Evolutionary conservation across 2,888 invertebrate genomes (phyloP).

Genomic region (Chrysolina oricalcia): DNA sequence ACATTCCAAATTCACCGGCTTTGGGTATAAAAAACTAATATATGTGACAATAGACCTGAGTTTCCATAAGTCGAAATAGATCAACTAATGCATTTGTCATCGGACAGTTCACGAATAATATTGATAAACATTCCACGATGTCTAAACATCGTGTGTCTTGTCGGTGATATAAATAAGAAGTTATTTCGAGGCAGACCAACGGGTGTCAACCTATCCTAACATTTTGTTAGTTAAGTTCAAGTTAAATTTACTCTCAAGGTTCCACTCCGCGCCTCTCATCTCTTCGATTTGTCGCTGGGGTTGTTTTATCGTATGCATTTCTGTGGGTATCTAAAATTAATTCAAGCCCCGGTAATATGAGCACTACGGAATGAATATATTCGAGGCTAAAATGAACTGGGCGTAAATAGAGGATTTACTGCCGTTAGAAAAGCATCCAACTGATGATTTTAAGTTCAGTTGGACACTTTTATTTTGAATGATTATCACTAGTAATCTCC

Average conservation of each 20-base stretch:
- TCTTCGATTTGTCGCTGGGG: constrained; percentile 6
- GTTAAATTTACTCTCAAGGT: constrained; percentile 50
- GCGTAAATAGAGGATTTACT: too few relatives aligned
- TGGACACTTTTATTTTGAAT: too few relatives aligned
- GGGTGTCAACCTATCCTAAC: constrained; percentile 69
- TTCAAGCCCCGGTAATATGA: not conserved
- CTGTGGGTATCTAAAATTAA: not conserved
- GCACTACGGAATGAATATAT: too few relatives aligned
- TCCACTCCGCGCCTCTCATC: constrained; percentile 1
- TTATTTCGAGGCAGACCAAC: constrained; percentile 60
- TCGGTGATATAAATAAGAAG: constrained; percentile 61
- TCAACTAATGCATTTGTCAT: constrained; percentile 16
- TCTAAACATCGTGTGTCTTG: constrained; percentile 57
- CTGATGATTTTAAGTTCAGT: too few relatives aligned
- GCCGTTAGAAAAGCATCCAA: too few relatives aligned
- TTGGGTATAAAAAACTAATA: not conserved
- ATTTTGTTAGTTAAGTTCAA: constrained; percentile 67
- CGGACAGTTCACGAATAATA: constrained; percentile 22
- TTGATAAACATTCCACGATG: constrained; percentile 58
- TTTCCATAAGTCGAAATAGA: not conserved
- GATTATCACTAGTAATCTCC: too few relatives aligned
- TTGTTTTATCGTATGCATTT: constrained; percentile 3
- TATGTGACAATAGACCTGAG: too few relatives aligned
- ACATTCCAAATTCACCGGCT: not conserved
- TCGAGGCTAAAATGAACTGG: too few relatives aligned